These are phyloP conservation scores for Sarcophaga caerulescens DNA, from an alignment of 2,888 invertebrate genomes.

Conservation along the genomic window DNA sequence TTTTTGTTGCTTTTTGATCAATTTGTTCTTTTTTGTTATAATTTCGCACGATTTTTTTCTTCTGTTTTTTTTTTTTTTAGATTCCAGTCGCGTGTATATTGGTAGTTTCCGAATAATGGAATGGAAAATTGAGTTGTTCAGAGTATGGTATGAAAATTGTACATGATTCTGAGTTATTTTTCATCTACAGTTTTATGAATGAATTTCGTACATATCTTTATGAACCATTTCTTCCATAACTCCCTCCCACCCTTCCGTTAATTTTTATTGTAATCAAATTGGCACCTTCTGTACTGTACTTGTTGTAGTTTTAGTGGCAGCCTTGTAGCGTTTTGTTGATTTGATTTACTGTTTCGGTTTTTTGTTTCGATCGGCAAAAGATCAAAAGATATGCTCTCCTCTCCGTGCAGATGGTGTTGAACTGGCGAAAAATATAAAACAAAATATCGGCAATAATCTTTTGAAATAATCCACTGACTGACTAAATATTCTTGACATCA, in stretches of 20 bases:
- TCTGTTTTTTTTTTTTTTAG: not conserved
- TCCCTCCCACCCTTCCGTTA: too few relatives aligned
- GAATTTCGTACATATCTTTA: conserved; percentile 17
- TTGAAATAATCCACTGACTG: conserved; percentile 35
- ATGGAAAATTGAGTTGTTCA: conserved; percentile 49
- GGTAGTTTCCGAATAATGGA: conserved; percentile 28
- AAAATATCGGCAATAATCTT: conserved; percentile 63
- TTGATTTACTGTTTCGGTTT: too few relatives aligned
- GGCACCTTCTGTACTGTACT: conserved; percentile 27
- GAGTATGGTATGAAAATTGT: too few relatives aligned
- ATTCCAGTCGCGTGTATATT: too few relatives aligned
- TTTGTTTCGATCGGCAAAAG: conserved; percentile 54
- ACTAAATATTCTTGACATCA: conserved; percentile 44
- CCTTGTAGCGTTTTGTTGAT: conserved; percentile 1
- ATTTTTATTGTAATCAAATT: conserved; percentile 16
- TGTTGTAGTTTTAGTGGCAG: too few relatives aligned
- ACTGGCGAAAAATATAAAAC: conserved; percentile 61
- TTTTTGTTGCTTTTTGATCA: conserved; percentile 4
- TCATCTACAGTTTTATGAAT: conserved; percentile 42
- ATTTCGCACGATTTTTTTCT: conserved; percentile 38
- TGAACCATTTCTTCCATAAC: not conserved
- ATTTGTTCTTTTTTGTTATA: not conserved
- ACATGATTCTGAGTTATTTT: too few relatives aligned
- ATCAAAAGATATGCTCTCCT: conserved; percentile 54
- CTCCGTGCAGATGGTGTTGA: conserved; percentile 48